Conservation (phyloP, 2,113 vertebrate genomes). For the Lutjanus erythropterus region DNA sequence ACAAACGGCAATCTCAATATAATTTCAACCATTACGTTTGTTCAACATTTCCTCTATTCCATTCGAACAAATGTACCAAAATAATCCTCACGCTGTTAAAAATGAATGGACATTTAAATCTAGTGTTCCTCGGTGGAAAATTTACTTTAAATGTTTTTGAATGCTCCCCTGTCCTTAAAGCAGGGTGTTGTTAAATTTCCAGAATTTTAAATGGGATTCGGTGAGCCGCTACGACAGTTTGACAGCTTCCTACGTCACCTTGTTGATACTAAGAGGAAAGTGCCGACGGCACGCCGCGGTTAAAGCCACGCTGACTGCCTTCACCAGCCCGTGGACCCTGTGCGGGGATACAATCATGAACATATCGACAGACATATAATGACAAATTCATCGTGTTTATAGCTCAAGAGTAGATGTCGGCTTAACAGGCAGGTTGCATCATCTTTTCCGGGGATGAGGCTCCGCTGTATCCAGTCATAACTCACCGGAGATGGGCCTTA, state of each 20-base stretch:
- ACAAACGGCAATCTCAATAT: background rate
- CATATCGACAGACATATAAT: rapidly evolving
- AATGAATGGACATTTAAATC: background rate
- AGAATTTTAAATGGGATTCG: background rate
- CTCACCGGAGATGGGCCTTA: slow-evolving; percentile 37
- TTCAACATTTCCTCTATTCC: background rate
- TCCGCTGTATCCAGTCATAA: rapidly evolving
- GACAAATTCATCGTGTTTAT: background rate
- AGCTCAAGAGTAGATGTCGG: background rate
- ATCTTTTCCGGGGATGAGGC: background rate
- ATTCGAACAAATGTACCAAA: background rate
- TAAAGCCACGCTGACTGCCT: background rate
- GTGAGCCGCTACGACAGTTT: background rate
- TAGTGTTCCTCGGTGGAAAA: too few species aligned
- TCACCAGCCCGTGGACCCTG: rapidly evolving
- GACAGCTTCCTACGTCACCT: background rate
- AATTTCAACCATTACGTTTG: background rate
- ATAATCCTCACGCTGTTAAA: too few species aligned
- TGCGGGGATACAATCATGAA: too few species aligned
- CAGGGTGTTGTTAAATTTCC: background rate
- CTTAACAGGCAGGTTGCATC: background rate
- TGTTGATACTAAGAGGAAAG: too few species aligned
- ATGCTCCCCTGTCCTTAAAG: background rate
- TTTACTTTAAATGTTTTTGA: background rate
- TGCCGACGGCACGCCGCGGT: background rate